These are phyloP conservation scores for Serripes groenlandicus DNA, from an alignment of 2,888 invertebrate species.

Conservation along the genomic window DNA sequence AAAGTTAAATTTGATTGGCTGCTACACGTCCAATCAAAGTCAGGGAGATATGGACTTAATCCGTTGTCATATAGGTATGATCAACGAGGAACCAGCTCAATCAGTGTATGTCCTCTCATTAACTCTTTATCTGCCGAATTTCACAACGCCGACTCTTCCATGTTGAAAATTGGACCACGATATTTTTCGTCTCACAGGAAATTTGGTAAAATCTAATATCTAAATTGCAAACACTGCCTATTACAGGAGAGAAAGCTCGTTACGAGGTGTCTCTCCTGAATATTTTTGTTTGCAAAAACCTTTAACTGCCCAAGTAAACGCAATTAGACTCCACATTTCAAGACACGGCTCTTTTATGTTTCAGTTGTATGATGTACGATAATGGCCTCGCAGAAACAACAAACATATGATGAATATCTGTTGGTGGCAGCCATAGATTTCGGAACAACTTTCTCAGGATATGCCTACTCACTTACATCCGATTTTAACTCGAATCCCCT, in stretches of 20 bases:
- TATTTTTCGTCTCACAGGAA: too few relatives aligned
- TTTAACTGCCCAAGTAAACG: neutral
- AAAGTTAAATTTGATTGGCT: too few relatives aligned
- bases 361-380: neutral
- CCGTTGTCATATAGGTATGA: too few relatives aligned
- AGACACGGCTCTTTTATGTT: neutral
- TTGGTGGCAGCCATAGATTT: neutral
- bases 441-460: neutral
- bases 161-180: too few relatives aligned
- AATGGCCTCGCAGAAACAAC: neutral
- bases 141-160: too few relatives aligned
- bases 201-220: neutral
- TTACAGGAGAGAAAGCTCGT: neutral
- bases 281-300: neutral
- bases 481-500: neutral
- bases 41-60: too few relatives aligned
- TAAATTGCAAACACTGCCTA: neutral
- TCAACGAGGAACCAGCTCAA: too few relatives aligned
- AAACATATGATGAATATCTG: neutral
- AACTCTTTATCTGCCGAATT: too few relatives aligned
- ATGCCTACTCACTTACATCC: neutral
- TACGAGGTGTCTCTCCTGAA: neutral
- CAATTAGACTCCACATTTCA: neutral
- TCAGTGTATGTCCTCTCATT: too few relatives aligned
- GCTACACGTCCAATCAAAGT: too few relatives aligned